Base-by-base conservation (phyloP, 1,140 invertebrate species). In the Drosophila willistoni region DNA sequence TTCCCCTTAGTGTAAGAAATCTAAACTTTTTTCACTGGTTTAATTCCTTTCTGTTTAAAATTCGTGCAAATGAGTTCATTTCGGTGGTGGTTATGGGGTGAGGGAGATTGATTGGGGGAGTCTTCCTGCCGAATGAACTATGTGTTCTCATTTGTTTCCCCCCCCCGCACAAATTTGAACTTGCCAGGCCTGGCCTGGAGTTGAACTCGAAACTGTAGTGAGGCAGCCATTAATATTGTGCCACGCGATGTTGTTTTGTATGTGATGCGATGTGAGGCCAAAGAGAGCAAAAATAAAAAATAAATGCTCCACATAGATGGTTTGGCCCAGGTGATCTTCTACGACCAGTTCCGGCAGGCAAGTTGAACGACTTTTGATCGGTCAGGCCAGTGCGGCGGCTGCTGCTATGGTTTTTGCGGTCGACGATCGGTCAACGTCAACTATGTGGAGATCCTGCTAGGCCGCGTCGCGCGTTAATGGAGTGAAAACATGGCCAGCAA, bases 291-390 rank as follows among this genome's bases (percentile, higher is more conserved):
- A 51, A 47, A 22, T 19, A 19, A 47, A 47, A 47, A 47, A 47
- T 7, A 76, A 76, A 69, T 76, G 82, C 83, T 87, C 84, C 83
- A 86, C 73, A 89, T 83, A 73, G 83, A 66, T 55, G 59, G 65
- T 36, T 22, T 61, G 36, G 72, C 76, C 83, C 76, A 86, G 79
- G 82, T 86, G 83, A 87, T 87, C 83, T 87, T 79, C 89, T 87
- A 89, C 83, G 84, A 87, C 83, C 83, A 87, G 83, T 87, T 87
- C 83, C 83, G 83, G 83, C 83, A 87, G 83, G 83, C 83, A 87
- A 89, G 84, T 89, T 87, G 84, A 87, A 87, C 84, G 84, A 87
- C 84, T 87, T 89, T 87, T 87, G 84, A 87, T 89, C 84, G 84
- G 68, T 87, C 84, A 82, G 73, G 68, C 73, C 67, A 47, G 71